Percentiles rank a stretch among this genome's conserved stretches.
Conservation (phyloP, 1,140 invertebrate genomes). For the Drosophila biarmipes region DNA sequence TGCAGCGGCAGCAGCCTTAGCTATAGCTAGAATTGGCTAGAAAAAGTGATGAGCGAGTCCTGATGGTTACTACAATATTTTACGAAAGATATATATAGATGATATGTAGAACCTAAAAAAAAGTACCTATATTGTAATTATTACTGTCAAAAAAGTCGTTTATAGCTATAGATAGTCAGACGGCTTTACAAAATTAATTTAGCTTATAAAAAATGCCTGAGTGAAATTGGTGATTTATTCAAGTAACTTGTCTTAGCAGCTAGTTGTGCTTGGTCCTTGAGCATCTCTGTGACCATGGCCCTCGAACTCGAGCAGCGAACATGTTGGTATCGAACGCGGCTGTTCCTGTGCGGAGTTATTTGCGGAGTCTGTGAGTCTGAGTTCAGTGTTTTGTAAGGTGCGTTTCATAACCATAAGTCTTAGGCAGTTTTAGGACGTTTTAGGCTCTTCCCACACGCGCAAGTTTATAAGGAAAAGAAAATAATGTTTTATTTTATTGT, state of each 20-base stretch:
- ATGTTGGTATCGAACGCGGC: neutral
- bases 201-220: neutral
- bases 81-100: no score
- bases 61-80: neutral
- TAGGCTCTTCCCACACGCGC: no score
- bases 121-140: no score
- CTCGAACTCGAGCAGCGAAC: slow-evolving; percentile 18
- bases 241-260: neutral
- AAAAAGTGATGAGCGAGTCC: neutral
- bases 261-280: slow-evolving; percentile 2
- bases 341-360: neutral
- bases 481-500: no score
- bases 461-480: no score
- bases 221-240: neutral
- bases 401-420: no score
- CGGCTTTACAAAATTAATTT: no score
- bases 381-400: neutral
- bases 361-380: slow-evolving; percentile 57
- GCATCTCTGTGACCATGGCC: slow-evolving; percentile 4
- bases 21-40: slow-evolving; percentile 4
- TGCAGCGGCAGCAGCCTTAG: slow-evolving; percentile 1
- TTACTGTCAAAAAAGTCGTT: no score
- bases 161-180: no score
- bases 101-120: no score
- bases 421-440: no score